Evolutionary conservation across 2,797 vertebrate species (phyloP), one percentile per base, ranked within the genome.

Genomic region (Gallinago stenura): DNA sequence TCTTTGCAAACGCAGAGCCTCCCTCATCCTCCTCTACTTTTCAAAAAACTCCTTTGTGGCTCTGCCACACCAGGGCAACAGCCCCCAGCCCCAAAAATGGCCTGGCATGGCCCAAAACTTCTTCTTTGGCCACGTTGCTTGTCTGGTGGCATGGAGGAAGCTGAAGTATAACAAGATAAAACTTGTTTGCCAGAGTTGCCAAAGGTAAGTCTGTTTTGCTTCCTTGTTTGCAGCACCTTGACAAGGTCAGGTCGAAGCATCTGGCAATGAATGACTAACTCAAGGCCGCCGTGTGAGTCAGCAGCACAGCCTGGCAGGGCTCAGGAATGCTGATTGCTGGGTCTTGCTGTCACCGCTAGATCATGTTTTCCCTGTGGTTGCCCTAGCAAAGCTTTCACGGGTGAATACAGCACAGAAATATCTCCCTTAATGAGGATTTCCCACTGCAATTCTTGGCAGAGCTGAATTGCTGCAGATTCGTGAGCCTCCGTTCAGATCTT

Each of bases 191-290:
- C 37, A 16, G 61, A 72, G 72, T 72, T 93, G 58, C 96, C 91
- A 82, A 84, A 93, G 93, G 85, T 73, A 69, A 79, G 78, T 83
- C 86, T 95, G 83, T 94, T 93, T 92, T 89, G 81, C 41, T 97
- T 95, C 90, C 95, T 92, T 92, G 78, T 95, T 97, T 79, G 81
- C 31, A 2, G 86, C 61, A 39, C 75, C 75, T 71, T 57, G 83
- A 92, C 93, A 89, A 97, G 96, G 96, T 96, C 95, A 94, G 93
- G 81, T 68, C 37, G 35, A 91, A 85, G 78, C 54, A 95, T 60
- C 94, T 90, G 90, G 91, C 91, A 93, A 89, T 68, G 57, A 89
- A 50, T 93, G 91, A 94, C 77, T 94, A 92, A 94, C 64, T 70
- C 77, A 92, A 95, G 90, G 96, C 80, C 20, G 26, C 85, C 7